These are phyloP conservation scores for Rhodophaea formosa DNA, from an alignment of 2,888 invertebrate species.

Conservation along the genomic window DNA sequence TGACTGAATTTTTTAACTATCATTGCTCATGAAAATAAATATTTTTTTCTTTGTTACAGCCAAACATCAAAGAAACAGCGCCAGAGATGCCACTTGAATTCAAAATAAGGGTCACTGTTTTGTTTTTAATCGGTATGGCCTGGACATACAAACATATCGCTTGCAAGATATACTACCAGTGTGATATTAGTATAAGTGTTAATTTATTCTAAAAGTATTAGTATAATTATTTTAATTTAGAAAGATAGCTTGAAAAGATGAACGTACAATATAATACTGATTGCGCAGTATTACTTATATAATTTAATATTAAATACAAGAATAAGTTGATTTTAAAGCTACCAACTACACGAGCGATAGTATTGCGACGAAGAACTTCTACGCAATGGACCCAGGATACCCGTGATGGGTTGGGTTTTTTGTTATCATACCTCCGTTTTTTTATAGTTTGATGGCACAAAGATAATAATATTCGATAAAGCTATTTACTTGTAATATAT, in stretches of 20 bases:
- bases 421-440: no score
- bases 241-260: not conserved
- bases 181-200: constrained; percentile 77
- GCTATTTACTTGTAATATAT: no score
- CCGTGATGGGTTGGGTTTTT: no score
- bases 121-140: constrained; percentile 10
- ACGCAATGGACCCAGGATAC: no score
- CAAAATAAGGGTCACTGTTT: constrained; percentile 8
- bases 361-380: no score
- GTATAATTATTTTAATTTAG: constrained; percentile 27
- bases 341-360: no score
- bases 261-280: not conserved
- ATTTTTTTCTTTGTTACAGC: constrained; percentile 65
- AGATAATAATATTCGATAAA: no score
- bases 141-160: constrained; percentile 25
- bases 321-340: no score
- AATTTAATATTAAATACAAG: no score
- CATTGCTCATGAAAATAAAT: not conserved
- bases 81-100: constrained; percentile 68
- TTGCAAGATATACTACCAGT: constrained; percentile 53
- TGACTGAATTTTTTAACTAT: not conserved
- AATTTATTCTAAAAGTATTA: constrained; percentile 54
- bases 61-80: constrained; percentile 74
- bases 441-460: no score
- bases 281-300: no score